Percentiles rank a stretch among this genome's conserved stretches.
Conservation (phyloP, 1,140 invertebrate genomes). For the Anagrus nilaparvatae region DNA sequence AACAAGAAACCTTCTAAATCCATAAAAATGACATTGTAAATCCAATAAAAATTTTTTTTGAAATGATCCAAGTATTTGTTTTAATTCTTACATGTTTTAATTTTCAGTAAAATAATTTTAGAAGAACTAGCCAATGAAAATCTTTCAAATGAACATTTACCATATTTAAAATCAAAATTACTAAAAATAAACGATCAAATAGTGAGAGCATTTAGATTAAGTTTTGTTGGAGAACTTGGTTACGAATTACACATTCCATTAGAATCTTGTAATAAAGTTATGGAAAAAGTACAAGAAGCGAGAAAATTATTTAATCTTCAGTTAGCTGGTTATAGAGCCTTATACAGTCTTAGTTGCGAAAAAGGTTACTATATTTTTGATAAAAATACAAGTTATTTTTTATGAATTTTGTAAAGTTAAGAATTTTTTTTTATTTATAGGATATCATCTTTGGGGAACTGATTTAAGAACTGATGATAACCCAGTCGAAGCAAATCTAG, state of each 20-base stretch:
- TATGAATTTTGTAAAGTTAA: no score
- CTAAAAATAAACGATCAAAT: conserved; percentile 42
- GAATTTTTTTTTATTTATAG: conserved; percentile 37
- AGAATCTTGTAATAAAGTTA: conserved; percentile 52
- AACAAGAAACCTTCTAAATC: no score
- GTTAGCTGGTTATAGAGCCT: conserved; percentile 72
- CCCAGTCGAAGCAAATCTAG: conserved; percentile 73
- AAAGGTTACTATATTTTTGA: conserved; percentile 57
- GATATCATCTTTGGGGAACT: conserved; percentile 75
- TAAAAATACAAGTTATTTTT: no score
- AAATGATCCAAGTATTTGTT: no score
- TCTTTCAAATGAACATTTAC: conserved; percentile 35
- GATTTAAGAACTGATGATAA: conserved; percentile 76
- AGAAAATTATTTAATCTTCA: conserved; percentile 52
- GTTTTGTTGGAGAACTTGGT: conserved; percentile 78
- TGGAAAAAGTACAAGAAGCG: conserved; percentile 49
- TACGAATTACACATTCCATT: conserved; percentile 79
- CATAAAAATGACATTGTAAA: neutral
- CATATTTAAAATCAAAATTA: conserved; percentile 48
- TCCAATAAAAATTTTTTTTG: no score
- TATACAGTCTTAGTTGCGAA: conserved; percentile 75
- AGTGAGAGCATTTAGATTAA: conserved; percentile 58
- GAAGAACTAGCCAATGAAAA: conserved; percentile 38
- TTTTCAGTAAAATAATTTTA: conserved; percentile 52
- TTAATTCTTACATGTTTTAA: no score